Conservation (phyloP, 2,888 invertebrate genomes). For the Adelphocoris suturalis region DNA sequence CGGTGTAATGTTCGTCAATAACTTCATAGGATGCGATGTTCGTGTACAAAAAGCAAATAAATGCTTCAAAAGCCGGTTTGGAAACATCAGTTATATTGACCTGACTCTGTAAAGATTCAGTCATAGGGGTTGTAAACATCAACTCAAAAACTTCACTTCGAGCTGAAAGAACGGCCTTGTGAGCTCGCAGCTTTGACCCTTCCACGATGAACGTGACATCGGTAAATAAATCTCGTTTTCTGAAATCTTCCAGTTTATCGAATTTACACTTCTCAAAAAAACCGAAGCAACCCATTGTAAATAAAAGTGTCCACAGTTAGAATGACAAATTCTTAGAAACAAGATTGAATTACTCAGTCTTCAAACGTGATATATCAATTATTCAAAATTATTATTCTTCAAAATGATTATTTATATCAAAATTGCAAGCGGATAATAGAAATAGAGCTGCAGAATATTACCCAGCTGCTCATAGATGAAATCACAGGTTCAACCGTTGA, state of each 20-base stretch:
- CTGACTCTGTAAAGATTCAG: neutral
- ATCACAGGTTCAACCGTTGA: too few species aligned
- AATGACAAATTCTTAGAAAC: too few species aligned
- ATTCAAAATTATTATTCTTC: too few species aligned
- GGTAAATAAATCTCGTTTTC: neutral
- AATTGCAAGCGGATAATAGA: too few species aligned
- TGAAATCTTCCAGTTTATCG: neutral
- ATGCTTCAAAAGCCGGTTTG: neutral
- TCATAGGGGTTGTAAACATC: neutral
- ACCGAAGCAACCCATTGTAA: too few species aligned
- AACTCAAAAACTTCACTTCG: neutral
- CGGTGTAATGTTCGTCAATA: neutral
- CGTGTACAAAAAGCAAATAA: neutral
- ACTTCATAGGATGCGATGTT: neutral
- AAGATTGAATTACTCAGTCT: too few species aligned
- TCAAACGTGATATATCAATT: too few species aligned
- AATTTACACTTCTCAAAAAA: too few species aligned
- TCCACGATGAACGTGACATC: neutral
- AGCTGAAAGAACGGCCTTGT: neutral
- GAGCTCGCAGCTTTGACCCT: neutral
- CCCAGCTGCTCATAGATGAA: too few species aligned
- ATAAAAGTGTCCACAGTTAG: too few species aligned
- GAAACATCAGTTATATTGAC: neutral
- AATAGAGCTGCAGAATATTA: too few species aligned
- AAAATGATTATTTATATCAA: too few species aligned